phyloP scores from a whole-genome alignment of 2,113 vertebrate species.

The human region DNA sequence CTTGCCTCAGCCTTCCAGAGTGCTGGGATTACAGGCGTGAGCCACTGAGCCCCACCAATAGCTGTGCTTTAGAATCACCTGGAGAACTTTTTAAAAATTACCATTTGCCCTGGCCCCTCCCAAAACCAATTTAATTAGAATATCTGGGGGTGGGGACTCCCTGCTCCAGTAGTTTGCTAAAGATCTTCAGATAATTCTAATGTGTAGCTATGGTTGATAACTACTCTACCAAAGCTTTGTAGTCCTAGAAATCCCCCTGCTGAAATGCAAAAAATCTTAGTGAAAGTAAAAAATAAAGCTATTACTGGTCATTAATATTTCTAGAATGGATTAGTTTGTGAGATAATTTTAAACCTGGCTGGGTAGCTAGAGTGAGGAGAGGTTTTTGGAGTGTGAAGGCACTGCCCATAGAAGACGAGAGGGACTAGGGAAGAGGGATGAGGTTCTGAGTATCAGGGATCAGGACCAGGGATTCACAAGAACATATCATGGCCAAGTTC shows the following conservation, averaged over 20 bases:
- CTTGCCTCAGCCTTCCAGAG: too few species aligned
- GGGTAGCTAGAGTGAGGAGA: neutral
- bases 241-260: neutral
- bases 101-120: neutral
- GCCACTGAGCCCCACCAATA: too few species aligned
- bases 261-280: constrained; percentile 1
- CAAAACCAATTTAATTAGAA: constrained; percentile 31
- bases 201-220: neutral
- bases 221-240: neutral
- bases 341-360: neutral
- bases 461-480: neutral
- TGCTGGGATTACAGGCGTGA: too few species aligned
- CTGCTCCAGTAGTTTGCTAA: neutral
- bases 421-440: accelerated
- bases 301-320: neutral
- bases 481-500: neutral
- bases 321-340: neutral
- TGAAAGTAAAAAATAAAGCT: neutral
- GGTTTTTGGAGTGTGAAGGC: neutral
- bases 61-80: neutral
- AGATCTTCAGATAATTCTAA: neutral
- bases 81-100: neutral
- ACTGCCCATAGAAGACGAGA: neutral
- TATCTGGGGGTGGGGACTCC: neutral
- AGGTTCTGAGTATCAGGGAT: neutral